These are phyloP conservation scores for Leptocoma aspasia DNA, from an alignment of 2,113 vertebrate species.

Conservation along the genomic window DNA sequence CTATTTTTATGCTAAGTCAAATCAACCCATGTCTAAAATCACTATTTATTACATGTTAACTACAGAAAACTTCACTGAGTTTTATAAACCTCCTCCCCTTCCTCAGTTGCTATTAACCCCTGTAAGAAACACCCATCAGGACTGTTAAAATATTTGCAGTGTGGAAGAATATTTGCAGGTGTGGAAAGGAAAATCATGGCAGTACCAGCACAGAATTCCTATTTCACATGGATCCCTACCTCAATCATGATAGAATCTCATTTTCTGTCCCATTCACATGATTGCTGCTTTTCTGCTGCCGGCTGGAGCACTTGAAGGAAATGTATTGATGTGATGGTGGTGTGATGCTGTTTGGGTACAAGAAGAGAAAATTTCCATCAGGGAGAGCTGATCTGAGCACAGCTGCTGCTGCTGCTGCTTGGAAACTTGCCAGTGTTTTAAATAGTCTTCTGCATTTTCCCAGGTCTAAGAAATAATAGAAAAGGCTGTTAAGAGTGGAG, in stretches of 20 bases:
- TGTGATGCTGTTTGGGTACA: background rate
- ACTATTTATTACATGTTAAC: background rate
- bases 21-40: background rate
- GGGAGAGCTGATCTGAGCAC: background rate
- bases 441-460: conserved; percentile 9
- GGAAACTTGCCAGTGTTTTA: conserved; percentile 17
- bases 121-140: background rate
- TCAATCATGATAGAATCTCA: background rate
- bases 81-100: background rate
- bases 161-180: background rate
- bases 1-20: background rate
- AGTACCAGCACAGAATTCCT: background rate
- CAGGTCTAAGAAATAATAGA: background rate
- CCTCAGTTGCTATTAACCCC: background rate
- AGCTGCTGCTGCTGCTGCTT: conserved; percentile 18
- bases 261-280: background rate
- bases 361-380: background rate
- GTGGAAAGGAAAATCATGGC: background rate
- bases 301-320: background rate
- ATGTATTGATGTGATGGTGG: background rate
- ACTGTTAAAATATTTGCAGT: background rate
- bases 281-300: background rate
- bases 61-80: background rate
- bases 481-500: background rate
- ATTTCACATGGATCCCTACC: background rate